Conservation (phyloP, 1,140 invertebrate genomes). For the Saccostrea cuccullata region DNA sequence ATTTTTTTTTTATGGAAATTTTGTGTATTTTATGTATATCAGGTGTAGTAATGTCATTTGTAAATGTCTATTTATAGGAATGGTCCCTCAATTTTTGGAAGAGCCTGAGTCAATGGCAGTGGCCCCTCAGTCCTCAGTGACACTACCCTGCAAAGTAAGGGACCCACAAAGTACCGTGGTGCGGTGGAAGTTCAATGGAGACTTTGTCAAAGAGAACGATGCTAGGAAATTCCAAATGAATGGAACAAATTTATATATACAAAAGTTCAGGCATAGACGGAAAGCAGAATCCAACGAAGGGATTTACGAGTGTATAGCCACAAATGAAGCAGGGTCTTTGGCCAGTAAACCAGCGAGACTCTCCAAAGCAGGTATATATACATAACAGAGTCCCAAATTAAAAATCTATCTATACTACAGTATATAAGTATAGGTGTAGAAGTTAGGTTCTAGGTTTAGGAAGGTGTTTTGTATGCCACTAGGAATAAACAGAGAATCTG, state of each 20-base stretch:
- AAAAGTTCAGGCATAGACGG: constrained; percentile 54
- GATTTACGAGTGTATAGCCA: constrained; percentile 59
- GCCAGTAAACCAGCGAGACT: constrained; percentile 54
- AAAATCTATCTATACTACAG: not conserved
- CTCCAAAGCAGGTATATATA: constrained; percentile 52
- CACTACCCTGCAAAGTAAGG: constrained; percentile 54
- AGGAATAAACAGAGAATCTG: no score
- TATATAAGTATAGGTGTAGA: not conserved
- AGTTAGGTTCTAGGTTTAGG: no score
- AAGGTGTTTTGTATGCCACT: no score
- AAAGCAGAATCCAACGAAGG: constrained; percentile 47
- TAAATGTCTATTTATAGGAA: constrained; percentile 44
- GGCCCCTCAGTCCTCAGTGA: constrained; percentile 54
- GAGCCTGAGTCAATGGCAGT: constrained; percentile 56
- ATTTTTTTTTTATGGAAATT: not conserved
- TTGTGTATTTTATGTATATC: not conserved
- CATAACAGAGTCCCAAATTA: no score
- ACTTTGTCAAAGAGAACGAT: constrained; percentile 50
- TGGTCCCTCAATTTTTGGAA: constrained; percentile 52
- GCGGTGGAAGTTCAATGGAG: constrained; percentile 57
- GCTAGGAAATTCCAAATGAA: constrained; percentile 42
- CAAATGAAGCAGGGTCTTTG: constrained; percentile 45
- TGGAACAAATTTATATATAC: constrained; percentile 56
- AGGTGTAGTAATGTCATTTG: not conserved
- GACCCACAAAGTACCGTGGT: constrained; percentile 54